Evolutionary conservation across 2,113 vertebrate species (phyloP), one percentile per base, ranked within the genome.

Genomic region (Dolichallabes microphthalmus): DNA sequence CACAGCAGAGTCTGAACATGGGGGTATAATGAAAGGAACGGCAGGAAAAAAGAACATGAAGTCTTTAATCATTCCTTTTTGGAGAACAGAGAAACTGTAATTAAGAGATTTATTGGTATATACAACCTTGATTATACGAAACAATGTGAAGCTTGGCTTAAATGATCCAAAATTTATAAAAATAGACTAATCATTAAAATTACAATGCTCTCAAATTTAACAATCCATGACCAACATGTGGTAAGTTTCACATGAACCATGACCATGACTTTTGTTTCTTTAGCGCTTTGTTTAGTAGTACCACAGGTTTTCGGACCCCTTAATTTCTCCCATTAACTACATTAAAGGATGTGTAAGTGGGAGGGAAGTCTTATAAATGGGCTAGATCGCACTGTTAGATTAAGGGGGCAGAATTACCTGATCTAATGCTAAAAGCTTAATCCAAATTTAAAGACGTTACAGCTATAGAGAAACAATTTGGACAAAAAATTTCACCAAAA

Each of bases 1-100:
- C n/a, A 77, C 58, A 66, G 50, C 50, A 79, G 74, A 53, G 9
- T 39, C 68, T 30, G 25, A 85, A 66, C 14, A 27, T 19, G 57
- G 55, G 55, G 57, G 78, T 73, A 57, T 76, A 82, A 87, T 85
- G 74, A 78, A 85, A 85, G 74, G 50, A 68, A 32, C 2, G 27
- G 27, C 50, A 57, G 58, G 13, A 19, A 12, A 8, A 74, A 14
- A 58, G 71, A 80, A 68, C 57, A 50, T 19, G 53, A 84, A 77
- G 27, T 68, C 80, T 79, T 82, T 75, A 66, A 74, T 83, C 60
- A 27, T 61, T 86, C 58, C 57, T 83, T 69, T 69, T 64, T n/a
- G 25, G 22, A 50, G 19, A 69, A 69, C 69, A 85, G 53, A 69
- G 63, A 84, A 53, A 15, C 22, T 2, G 75, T 52, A 20, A 66